Evolutionary conservation across 1,140 invertebrate genomes (phyloP).

Genomic region (Bombus ignitus): DNA sequence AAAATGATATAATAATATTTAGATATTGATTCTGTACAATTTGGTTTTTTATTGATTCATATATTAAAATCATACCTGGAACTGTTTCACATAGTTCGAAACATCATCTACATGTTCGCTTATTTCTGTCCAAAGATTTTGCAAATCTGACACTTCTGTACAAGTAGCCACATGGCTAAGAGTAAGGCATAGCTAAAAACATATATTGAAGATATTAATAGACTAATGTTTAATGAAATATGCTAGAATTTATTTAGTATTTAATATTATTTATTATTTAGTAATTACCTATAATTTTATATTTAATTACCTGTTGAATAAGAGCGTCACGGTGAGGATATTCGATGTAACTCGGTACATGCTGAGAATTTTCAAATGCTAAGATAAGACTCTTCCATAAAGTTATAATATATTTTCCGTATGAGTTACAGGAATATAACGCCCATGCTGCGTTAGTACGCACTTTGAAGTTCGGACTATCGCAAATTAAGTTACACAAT

Average conservation of each 20-base stretch:
- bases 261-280: slow-evolving; percentile 8
- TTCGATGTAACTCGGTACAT: slow-evolving; percentile 90
- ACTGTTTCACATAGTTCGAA: slow-evolving; percentile 75
- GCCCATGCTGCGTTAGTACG: slow-evolving; percentile 92
- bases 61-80: slow-evolving; percentile 70
- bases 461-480: slow-evolving; percentile 87
- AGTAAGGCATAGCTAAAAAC: slow-evolving; percentile 78
- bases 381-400: slow-evolving; percentile 88
- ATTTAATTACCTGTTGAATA: slow-evolving; percentile 84
- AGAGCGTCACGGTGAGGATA: slow-evolving; percentile 91
- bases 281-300: slow-evolving; percentile 19
- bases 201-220: slow-evolving; percentile 22
- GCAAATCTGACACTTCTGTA: slow-evolving; percentile 74
- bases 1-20: not conserved
- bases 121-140: slow-evolving; percentile 76
- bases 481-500: slow-evolving; percentile 82
- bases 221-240: slow-evolving; percentile 1
- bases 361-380: slow-evolving; percentile 88
- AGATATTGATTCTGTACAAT: not conserved
- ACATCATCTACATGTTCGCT: slow-evolving; percentile 77
- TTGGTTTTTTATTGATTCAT: not conserved
- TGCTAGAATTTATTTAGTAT: not conserved
- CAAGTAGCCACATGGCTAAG: slow-evolving; percentile 75
- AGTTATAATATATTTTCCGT: slow-evolving; percentile 84
- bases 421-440: slow-evolving; percentile 85